Evolutionary conservation across 2,113 vertebrate species (phyloP).

Genomic region (Cynopterus brachyotis): DNA sequence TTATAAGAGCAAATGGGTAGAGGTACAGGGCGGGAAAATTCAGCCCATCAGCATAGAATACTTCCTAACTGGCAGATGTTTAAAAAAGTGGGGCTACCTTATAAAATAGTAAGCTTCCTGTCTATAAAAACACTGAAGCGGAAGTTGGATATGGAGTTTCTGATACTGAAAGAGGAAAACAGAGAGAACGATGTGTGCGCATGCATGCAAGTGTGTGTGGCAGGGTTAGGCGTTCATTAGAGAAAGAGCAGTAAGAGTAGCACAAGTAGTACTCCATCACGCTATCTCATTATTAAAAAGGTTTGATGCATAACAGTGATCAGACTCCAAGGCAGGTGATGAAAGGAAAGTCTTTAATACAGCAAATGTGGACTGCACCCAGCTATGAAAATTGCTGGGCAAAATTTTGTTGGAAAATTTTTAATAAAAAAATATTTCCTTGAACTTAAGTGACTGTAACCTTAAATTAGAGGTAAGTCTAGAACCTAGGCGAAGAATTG

Average conservation of each 20-base stretch:
- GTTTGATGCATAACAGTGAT: not conserved
- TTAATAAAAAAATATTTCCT: not conserved
- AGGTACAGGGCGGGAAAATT: not conserved
- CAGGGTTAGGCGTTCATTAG: not conserved
- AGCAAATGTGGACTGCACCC: not conserved
- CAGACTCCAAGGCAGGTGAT: not conserved
- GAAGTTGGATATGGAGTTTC: not conserved
- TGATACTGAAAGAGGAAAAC: not conserved
- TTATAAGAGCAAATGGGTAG: not conserved
- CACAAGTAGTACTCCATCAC: not conserved
- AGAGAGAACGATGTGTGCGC: not conserved
- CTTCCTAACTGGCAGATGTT: not conserved
- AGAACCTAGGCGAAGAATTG: not conserved
- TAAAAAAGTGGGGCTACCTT: not conserved
- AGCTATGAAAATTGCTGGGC: not conserved
- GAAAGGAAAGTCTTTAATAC: not conserved
- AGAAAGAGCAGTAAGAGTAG: not conserved
- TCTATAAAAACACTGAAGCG: slow-evolving; percentile 1
- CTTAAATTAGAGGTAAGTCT: not conserved
- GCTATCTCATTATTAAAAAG: not conserved
- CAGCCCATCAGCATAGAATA: not conserved
- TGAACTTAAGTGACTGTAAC: not conserved
- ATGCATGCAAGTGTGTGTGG: no score
- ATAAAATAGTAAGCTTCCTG: not conserved
- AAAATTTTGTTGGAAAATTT: not conserved